Evolutionary conservation across 2,888 invertebrate species (phyloP), one percentile per base, ranked within the genome.

Genomic region (Camptogramma bilineatum): DNA sequence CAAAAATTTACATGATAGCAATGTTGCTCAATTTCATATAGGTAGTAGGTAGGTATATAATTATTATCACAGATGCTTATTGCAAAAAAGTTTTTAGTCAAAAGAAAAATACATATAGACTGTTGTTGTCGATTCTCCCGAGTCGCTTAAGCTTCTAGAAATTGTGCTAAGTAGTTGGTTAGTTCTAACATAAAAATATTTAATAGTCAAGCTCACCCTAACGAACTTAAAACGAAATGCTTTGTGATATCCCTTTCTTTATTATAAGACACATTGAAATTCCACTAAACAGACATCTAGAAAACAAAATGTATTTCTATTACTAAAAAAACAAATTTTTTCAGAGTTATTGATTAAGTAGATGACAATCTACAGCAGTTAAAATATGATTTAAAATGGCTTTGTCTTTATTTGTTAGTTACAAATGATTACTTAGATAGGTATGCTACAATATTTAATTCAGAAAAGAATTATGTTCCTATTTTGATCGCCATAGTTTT

Each of bases 41-140:
- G 21, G 21, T 21, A 21, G 21, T n/a, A n/a, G n/a, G n/a, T n/a
- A n/a, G 21, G 21, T 76, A 81, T 1, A 13, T 39, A 83, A 80
- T 83, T 83, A 84, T 80, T 91, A 91, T 91, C 91, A 91, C 91
- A 91, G 91, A 83, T 86, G 81, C 81, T 85, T 85, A 87, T 86
- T 83, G 85, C 85, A 85, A 86, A 85, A 76, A 78, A 84, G 44
- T 51, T 31, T 18, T 16, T 58, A 34, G 0, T 13, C 1, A 13
- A 10, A 17, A 54, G 24, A 24, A 47, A 44, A 47, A 47, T 13
- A 39, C 34, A 16, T 17, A 18, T 19, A 17, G 10, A 34, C 13
- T n/a, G 7, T 34, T 53, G 42, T 47, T 17, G 21, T 39, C 4
- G 39, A 1, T 0, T 18, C 17, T 46, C 10, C 16, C 19, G 21